Evolutionary conservation across 2,888 invertebrate species (phyloP).

Genomic region (Temnothorax rugatulus): DNA sequence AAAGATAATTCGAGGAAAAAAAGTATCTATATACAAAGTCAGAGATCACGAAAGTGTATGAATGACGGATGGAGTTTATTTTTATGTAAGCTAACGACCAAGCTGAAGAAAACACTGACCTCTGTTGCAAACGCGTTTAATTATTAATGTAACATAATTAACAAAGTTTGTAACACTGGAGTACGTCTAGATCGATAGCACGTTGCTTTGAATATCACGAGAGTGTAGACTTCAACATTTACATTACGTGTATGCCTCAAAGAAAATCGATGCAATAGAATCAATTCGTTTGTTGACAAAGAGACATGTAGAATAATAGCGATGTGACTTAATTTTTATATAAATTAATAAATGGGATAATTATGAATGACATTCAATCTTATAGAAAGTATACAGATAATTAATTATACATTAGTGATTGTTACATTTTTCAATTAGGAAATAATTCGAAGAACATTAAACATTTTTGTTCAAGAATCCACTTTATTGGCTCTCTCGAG

Average conservation of each 20-base stretch:
- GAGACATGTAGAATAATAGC: background rate
- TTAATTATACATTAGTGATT: constrained; percentile 6
- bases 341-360: background rate
- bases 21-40: background rate
- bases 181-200: background rate
- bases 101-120: background rate
- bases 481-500: background rate
- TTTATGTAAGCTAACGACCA: background rate
- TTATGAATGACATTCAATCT: background rate
- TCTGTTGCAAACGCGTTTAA: background rate
- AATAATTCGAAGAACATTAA: background rate
- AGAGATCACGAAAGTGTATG: background rate
- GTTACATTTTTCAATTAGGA: background rate
- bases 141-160: constrained; percentile 42
- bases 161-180: constrained; percentile 35
- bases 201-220: background rate
- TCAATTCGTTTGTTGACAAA: background rate
- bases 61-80: background rate
- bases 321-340: background rate
- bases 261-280: background rate
- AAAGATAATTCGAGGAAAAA: background rate
- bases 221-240: background rate
- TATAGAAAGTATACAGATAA: background rate
- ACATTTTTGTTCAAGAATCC: background rate
- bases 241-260: background rate